Percentiles rank a stretch among this genome's conserved stretches.
Conservation (phyloP, 64 coral and sea anemone genomes). For the Trachythela sp. region DNA sequence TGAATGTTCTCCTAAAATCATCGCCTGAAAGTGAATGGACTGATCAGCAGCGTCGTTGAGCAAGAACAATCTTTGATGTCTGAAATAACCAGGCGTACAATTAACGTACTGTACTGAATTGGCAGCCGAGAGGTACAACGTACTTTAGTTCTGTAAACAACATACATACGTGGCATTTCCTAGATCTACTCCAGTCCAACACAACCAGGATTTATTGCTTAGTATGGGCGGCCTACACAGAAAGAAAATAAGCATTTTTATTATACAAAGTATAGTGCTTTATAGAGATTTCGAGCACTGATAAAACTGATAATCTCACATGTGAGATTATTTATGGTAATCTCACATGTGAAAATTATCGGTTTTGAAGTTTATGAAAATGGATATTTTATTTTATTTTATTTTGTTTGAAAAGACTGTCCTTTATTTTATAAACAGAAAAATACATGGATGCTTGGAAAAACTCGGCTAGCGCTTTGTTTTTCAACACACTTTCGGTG, state of each 20-base stretch:
- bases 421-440: background rate
- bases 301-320: too few relatives aligned
- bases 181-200: conserved; percentile 53
- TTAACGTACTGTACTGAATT: too few relatives aligned
- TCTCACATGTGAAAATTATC: too few relatives aligned
- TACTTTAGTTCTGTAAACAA: too few relatives aligned
- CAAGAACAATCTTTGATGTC: conserved; percentile 1
- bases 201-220: conserved; percentile 42
- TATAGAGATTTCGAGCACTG: too few relatives aligned
- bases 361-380: too few relatives aligned
- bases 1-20: background rate
- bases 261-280: too few relatives aligned
- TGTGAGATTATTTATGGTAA: too few relatives aligned
- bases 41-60: background rate
- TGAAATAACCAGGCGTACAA: background rate
- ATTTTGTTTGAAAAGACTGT: too few relatives aligned
- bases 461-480: background rate
- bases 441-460: background rate
- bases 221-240: conserved; percentile 15
- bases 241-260: background rate
- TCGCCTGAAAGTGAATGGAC: conserved; percentile 8
- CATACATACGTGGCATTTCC: conserved; percentile 44
- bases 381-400: too few relatives aligned
- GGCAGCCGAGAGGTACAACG: too few relatives aligned
- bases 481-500: too few relatives aligned